Evolutionary conservation across 1,140 invertebrate genomes (phyloP), one percentile per base, ranked within the genome.

Genomic region (Idris sp.): DNA sequence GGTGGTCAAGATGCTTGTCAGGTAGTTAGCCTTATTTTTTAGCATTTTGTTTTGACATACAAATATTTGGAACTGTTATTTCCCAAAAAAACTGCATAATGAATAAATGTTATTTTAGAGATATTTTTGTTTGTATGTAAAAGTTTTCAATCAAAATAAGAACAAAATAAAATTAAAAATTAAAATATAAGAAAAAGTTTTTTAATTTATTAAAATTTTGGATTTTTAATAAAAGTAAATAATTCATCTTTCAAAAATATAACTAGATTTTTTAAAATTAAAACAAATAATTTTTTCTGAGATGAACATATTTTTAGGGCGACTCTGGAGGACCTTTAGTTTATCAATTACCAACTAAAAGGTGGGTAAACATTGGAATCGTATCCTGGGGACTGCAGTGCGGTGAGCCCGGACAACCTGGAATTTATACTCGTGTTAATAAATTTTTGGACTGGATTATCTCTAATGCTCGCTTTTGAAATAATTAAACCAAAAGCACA

Each of bases 281-380:
- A 22, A 7, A 10, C 28, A 2, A 30, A 30, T 30, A 9, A 30
- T 4, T 30, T 2, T 6, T 9, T 30, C 2, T 4, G 8, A 6
- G n/a, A 30, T 30, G n/a, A 30, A 30, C 5, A 9, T 30, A 44
- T 48, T 69, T 54, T 4, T 79, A 94, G 93, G 93, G 94, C 19
- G 94, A 96, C 83, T 95, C 93, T 18, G 95, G 95, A 15, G 95
- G 95, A 10, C 95, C 95, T 0, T 81, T 97, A 9, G 88, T 94
- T 74, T 87, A 91, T 58, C 91, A 93, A 78, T 84, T 93, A 76
- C 84, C 88, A 4, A 92, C 92, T 78, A 90, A 91, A 0, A 90
- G 92, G 33, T 96, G 94, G 93, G 89, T 91, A 0, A 89, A 90
- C 1, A 88, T 96, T n/a, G 95, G 95, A 1, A 89, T 97, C 25